Evolutionary conservation across 2,888 invertebrate species (phyloP).

Genomic region (Agriopis marginaria): DNA sequence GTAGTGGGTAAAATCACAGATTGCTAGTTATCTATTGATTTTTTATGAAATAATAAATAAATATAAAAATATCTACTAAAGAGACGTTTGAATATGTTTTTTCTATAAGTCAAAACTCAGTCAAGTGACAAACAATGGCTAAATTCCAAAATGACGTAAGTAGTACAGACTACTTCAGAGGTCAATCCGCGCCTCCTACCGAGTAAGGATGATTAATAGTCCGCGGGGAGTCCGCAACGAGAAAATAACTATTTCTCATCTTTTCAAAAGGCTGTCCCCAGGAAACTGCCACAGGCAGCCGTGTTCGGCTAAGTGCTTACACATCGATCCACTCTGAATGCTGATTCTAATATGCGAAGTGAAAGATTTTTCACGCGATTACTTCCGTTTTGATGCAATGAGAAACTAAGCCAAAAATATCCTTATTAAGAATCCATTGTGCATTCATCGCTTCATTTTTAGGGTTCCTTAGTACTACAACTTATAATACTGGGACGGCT

Average conservation of each 20-base stretch:
- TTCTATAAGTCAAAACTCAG: not conserved
- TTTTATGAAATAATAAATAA: no score
- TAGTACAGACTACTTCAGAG: slow-evolving; percentile 64
- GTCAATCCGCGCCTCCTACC: slow-evolving; percentile 75
- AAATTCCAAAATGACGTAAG: slow-evolving; percentile 59
- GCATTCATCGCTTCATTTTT: no score
- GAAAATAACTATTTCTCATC: slow-evolving; percentile 82
- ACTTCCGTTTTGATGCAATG: not conserved
- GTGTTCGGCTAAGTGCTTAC: slow-evolving; percentile 70
- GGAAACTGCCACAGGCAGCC: slow-evolving; percentile 74
- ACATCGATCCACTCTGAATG: slow-evolving; percentile 62
- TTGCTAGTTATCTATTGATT: no score
- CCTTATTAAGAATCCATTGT: no score
- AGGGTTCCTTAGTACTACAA: no score
- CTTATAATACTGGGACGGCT: no score
- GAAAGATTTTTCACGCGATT: slow-evolving; percentile 38
- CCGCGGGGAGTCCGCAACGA: slow-evolving; percentile 68
- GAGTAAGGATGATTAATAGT: slow-evolving; percentile 78
- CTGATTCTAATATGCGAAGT: slow-evolving; percentile 53
- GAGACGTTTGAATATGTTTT: not conserved
- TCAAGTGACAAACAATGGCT: slow-evolving; percentile 50
- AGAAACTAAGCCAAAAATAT: not conserved
- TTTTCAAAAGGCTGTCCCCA: slow-evolving; percentile 74
- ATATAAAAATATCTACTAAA: no score
- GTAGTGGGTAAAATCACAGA: no score